Percentiles rank a stretch among this genome's conserved stretches.
Conservation (phyloP, 92 coral and sea anemone species). For the Epizoanthus fatuus region DNA sequence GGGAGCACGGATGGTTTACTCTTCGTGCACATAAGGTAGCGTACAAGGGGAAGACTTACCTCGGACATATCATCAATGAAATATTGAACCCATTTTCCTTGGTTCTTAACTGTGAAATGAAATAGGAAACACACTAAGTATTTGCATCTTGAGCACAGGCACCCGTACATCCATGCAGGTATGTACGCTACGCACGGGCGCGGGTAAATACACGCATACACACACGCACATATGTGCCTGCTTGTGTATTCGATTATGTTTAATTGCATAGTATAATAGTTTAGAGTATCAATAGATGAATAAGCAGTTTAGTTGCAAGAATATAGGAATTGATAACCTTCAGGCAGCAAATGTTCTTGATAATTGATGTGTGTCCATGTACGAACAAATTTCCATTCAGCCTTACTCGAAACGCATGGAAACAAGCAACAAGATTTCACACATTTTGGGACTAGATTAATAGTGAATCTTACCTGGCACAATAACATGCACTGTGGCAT, state of each 20-base stretch:
- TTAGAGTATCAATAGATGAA: too few species aligned
- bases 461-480: slow-evolving; percentile 82
- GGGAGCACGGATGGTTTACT: too few species aligned
- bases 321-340: too few species aligned
- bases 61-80: slow-evolving; percentile 96
- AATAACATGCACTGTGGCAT: slow-evolving; percentile 95
- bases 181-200: background rate
- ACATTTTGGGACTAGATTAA: background rate
- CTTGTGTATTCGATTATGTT: too few species aligned
- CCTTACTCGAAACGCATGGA: background rate
- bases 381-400: too few species aligned
- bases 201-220: background rate
- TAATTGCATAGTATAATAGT: too few species aligned
- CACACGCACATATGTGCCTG: background rate
- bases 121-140: background rate
- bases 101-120: slow-evolving; percentile 86
- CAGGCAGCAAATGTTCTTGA: too few species aligned
- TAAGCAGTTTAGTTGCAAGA: too few species aligned
- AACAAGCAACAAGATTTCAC: background rate
- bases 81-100: slow-evolving; percentile 98
- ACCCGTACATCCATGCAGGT: background rate
- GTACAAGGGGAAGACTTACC: slow-evolving; percentile 56
- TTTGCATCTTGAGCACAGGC: background rate
- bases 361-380: too few species aligned
- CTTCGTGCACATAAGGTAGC: too few species aligned